Evolutionary conservation across 2,113 vertebrate species (phyloP).

Genomic region (Zootoca vivipara): DNA sequence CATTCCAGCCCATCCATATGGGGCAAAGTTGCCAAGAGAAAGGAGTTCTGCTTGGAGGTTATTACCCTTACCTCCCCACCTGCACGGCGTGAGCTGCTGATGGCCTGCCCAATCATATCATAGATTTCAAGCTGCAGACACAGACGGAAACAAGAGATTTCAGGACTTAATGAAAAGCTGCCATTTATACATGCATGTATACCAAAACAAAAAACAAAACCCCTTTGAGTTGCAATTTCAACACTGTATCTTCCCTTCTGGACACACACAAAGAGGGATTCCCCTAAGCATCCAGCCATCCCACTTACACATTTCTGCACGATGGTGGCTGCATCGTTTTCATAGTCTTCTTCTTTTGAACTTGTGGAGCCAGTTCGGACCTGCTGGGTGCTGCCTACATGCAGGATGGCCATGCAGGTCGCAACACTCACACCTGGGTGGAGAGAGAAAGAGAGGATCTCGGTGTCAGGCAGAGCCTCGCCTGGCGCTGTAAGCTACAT

Average conservation of each 20-base stretch:
- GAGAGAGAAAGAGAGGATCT: not conserved
- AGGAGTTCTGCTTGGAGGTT: not conserved
- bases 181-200: too few species aligned
- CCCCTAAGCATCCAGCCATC: not conserved
- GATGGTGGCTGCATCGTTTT: constrained; percentile 97
- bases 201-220: not conserved
- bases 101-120: constrained; percentile 98
- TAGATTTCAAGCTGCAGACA: constrained; percentile 94
- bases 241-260: too few species aligned
- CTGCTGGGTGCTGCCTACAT: constrained; percentile 93
- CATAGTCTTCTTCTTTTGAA: constrained; percentile 97
- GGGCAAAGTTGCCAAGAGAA: too few species aligned
- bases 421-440: constrained; percentile 92
- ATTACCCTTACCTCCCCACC: constrained; percentile 89
- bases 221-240: too few species aligned
- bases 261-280: not conserved
- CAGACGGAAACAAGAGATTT: not conserved
- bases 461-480: not conserved
- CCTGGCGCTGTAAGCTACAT: fast-evolving
- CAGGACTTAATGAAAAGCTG: not conserved
- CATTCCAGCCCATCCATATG: not conserved
- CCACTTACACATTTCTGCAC: constrained; percentile 98
- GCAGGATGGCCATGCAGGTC: constrained; percentile 98
- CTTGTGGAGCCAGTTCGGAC: constrained; percentile 91
- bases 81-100: constrained; percentile 92